These are phyloP conservation scores for Amiota communis DNA, from an alignment of 2,888 invertebrate genomes.

Conservation along the genomic window DNA sequence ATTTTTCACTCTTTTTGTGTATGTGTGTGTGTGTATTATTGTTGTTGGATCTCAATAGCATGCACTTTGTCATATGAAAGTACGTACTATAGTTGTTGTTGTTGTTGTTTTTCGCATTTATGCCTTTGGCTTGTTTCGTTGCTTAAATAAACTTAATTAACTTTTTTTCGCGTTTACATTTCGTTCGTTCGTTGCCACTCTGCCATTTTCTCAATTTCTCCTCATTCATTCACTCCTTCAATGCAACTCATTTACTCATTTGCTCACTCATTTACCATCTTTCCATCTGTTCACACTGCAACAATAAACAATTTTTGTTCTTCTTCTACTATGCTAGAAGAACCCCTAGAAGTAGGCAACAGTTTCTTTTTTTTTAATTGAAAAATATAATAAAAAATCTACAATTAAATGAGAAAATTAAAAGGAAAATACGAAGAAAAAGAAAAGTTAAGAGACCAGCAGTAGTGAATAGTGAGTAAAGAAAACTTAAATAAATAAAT, in stretches of 20 bases:
- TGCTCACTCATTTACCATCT: too few species aligned
- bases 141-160: conserved; percentile 66
- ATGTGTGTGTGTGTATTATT: too few species aligned
- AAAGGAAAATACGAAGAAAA: neutral
- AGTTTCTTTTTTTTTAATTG: neutral
- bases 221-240: neutral
- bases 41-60: neutral
- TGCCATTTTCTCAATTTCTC: neutral
- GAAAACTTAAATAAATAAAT: conserved; percentile 48
- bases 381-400: conserved; percentile 10
- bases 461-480: neutral
- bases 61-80: conserved; percentile 59
- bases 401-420: neutral
- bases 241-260: too few species aligned
- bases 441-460: neutral
- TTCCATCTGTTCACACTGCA: conserved; percentile 13
- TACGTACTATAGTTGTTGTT: conserved; percentile 31
- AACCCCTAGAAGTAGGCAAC: conserved; percentile 23
- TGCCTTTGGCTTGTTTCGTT: conserved; percentile 59
- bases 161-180: conserved; percentile 49
- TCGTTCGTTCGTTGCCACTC: neutral
- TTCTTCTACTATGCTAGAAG: conserved; percentile 29
- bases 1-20: neutral
- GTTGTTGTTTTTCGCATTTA: conserved; percentile 34
- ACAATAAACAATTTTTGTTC: conserved; percentile 61